Conservation (phyloP, 2,888 invertebrate species). For the Stomorhina lunata region DNA sequence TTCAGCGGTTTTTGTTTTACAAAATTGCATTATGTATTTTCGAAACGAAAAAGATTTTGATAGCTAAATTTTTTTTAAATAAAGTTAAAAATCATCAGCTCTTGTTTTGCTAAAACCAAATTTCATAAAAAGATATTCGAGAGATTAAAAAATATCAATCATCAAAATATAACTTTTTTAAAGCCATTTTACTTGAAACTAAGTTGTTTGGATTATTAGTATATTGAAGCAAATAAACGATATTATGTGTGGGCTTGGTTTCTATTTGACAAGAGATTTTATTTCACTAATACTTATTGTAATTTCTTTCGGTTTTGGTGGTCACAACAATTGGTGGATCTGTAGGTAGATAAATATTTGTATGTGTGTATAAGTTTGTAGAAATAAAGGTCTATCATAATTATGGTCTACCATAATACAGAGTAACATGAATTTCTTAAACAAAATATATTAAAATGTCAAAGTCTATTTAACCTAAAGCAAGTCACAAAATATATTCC, state of each 20-base stretch:
- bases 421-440: not conserved
- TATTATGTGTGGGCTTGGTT: slow-evolving; percentile 32
- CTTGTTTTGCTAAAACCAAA: no score
- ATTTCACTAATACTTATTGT: slow-evolving; percentile 9
- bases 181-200: no score
- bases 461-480: not conserved
- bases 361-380: not conserved
- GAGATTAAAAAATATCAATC: no score
- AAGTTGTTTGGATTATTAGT: no score
- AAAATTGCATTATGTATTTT: no score
- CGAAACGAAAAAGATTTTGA: no score
- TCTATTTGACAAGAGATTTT: slow-evolving; percentile 11
- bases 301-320: slow-evolving; percentile 38
- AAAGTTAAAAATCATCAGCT: no score
- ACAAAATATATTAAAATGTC: not conserved
- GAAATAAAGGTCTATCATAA: not conserved
- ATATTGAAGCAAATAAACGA: no score
- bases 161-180: no score
- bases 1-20: no score
- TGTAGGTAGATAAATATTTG: slow-evolving; percentile 52
- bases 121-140: no score
- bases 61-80: no score
- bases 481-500: not conserved
- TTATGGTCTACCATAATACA: not conserved
- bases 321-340: slow-evolving; percentile 20